Evolutionary conservation across 1,140 invertebrate species (phyloP).

Genomic region (Batillaria attramentaria): DNA sequence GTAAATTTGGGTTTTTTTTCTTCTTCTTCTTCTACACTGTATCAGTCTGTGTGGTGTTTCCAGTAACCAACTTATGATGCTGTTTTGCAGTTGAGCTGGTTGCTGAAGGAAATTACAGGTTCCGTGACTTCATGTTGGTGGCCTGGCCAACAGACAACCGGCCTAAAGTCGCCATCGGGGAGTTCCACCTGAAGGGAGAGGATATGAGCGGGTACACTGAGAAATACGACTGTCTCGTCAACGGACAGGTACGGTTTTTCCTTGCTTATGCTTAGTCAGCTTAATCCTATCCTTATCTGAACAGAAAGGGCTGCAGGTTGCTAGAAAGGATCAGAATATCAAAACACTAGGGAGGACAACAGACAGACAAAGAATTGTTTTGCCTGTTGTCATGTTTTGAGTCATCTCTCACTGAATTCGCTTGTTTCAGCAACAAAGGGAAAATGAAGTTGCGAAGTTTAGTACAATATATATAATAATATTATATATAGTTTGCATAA

Average conservation of each 20-base stretch:
- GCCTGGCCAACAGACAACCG: constrained; percentile 30
- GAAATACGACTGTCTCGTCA: constrained; percentile 19
- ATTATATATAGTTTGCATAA: too few relatives aligned
- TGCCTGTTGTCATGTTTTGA: too few relatives aligned
- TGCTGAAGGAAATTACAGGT: constrained; percentile 4
- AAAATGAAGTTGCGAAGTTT: too few relatives aligned
- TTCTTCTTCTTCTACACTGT: background rate
- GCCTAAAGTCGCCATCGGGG: constrained; percentile 26
- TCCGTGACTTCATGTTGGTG: constrained; percentile 41
- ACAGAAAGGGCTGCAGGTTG: too few relatives aligned
- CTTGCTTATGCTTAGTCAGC: background rate
- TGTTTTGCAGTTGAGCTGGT: constrained; percentile 39
- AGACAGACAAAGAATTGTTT: too few relatives aligned
- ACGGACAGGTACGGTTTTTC: background rate
- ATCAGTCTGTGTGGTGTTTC: background rate
- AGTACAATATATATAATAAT: too few relatives aligned
- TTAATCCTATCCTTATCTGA: background rate
- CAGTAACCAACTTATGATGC: background rate
- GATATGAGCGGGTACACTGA: background rate
- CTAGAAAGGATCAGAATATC: too few relatives aligned
- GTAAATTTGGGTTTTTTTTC: background rate
- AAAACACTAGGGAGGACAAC: too few relatives aligned
- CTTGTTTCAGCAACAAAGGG: too few relatives aligned
- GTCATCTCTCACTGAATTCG: too few relatives aligned
- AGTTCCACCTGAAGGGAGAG: constrained; percentile 19